Percentiles rank a stretch among this genome's conserved stretches.
These are phyloP conservation scores for Xenopus laevis DNA, from an alignment of 2,113 vertebrate species.

Conservation along the genomic window DNA sequence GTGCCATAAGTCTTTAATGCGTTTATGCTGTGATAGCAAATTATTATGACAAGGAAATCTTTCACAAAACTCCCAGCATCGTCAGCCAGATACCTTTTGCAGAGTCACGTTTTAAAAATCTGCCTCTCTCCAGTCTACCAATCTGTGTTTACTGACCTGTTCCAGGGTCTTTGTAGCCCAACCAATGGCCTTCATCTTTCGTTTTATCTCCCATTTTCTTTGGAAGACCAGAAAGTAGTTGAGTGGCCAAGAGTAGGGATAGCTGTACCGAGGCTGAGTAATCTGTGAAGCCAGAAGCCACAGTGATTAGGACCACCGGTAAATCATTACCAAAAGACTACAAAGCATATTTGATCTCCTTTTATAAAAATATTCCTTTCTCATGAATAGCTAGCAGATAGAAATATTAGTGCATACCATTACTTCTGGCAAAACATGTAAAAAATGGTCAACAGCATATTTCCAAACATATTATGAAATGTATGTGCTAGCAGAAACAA, in stretches of 20 bases:
- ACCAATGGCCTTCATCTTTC: conserved; percentile 94
- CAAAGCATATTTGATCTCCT: background rate
- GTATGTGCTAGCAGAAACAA: conserved; percentile 65
- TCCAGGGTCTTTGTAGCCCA: conserved; percentile 87
- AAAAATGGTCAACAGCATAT: conserved; percentile 59
- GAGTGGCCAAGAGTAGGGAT: conserved; percentile 76
- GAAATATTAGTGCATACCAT: conserved; percentile 55
- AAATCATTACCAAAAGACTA: background rate
- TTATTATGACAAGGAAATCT: no score
- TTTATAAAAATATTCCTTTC: conserved; percentile 32
- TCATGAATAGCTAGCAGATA: conserved; percentile 47
- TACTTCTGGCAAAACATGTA: conserved; percentile 54
- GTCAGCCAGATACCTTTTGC: no score
- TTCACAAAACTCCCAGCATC: no score
- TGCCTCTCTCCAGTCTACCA: no score
- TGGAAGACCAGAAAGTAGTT: conserved; percentile 82
- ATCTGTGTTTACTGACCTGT: conserved; percentile 69
- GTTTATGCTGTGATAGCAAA: no score
- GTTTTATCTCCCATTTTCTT: conserved; percentile 92
- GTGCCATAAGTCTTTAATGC: background rate
- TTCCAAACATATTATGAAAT: conserved; percentile 65
- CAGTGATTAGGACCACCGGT: background rate
- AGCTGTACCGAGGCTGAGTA: conserved; percentile 71
- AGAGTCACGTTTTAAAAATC: no score
- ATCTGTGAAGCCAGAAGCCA: conserved; percentile 58